Evolutionary conservation across 2,113 vertebrate species (phyloP).

Genomic region (Muntiacus muntjak): DNA sequence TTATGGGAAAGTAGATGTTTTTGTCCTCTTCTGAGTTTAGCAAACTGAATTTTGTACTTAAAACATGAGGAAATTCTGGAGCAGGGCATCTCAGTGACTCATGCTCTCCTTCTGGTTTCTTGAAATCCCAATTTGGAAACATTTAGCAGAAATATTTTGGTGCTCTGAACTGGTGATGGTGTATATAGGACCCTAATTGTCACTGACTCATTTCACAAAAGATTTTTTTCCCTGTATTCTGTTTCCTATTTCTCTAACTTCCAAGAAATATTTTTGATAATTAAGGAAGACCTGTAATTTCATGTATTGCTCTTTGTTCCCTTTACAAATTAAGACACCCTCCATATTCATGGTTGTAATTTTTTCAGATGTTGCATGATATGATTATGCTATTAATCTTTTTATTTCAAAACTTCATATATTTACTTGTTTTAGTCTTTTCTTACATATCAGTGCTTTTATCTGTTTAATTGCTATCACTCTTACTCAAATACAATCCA

Average conservation of each 20-base stretch:
- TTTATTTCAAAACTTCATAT: conserved; percentile 9
- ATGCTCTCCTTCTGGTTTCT: conserved; percentile 35
- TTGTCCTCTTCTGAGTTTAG: background rate
- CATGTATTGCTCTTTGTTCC: background rate
- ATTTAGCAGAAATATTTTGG: conserved; percentile 54
- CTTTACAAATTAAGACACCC: background rate
- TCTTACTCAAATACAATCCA: background rate
- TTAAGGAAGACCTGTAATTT: background rate
- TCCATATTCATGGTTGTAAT: background rate
- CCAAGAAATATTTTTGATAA: conserved; percentile 14
- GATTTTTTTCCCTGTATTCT: background rate
- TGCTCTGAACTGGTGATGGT: conserved; percentile 6
- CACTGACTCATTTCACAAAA: conserved; percentile 3
- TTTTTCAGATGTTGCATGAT: background rate
- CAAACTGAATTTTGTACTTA: conserved; percentile 28
- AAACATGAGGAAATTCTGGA: conserved; percentile 14
- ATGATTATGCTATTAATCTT: background rate
- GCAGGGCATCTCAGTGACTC: conserved; percentile 11
- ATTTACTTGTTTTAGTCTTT: conserved; percentile 27
- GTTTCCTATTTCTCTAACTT: conserved; percentile 6
- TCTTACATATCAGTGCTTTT: background rate
- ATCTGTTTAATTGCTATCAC: background rate
- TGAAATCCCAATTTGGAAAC: conserved; percentile 50
- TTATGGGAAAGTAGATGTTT: background rate
- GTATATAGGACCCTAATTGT: background rate